Percentiles rank a stretch among this genome's conserved stretches.
phyloP scores from a whole-genome alignment of 1,140 invertebrate genomes.

The Drosophila bifasciata region DNA sequence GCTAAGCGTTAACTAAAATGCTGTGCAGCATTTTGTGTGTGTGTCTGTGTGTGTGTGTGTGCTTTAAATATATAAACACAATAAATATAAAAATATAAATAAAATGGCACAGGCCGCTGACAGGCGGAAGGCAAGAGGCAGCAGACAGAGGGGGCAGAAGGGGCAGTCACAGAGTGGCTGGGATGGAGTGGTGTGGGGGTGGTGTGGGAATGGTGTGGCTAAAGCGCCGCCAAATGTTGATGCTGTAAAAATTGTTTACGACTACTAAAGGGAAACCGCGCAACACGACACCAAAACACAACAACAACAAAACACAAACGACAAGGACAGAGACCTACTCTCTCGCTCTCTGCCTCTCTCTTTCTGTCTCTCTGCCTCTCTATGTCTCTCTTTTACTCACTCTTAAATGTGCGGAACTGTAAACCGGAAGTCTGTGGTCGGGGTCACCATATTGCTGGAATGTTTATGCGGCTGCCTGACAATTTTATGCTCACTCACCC shows the following conservation, averaged over 20 bases:
- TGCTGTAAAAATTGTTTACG: constrained; percentile 80
- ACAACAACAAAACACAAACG: no score
- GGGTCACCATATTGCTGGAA: constrained; percentile 66
- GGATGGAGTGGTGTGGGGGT: background rate
- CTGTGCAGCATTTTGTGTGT: constrained; percentile 51
- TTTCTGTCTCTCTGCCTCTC: no score
- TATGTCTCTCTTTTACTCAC: background rate
- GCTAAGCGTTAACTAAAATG: constrained; percentile 61
- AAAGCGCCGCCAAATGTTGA: constrained; percentile 72
- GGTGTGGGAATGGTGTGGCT: background rate
- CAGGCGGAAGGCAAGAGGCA: background rate
- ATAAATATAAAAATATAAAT: constrained; percentile 70
- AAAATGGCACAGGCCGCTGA: constrained; percentile 13
- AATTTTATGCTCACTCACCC: constrained; percentile 48
- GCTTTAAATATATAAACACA: constrained; percentile 69
- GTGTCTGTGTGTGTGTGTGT: no score
- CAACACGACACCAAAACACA: constrained; percentile 45
- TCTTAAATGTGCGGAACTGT: constrained; percentile 9
- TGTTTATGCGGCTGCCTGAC: constrained; percentile 66
- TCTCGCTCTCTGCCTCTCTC: background rate
- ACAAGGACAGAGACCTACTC: constrained; percentile 12
- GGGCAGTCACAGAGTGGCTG: no score
- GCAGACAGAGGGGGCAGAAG: no score
- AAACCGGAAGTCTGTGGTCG: constrained; percentile 47
- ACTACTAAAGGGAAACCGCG: constrained; percentile 74